Conservation (phyloP, 2,888 invertebrate genomes). For the Cephalotes varians region DNA sequence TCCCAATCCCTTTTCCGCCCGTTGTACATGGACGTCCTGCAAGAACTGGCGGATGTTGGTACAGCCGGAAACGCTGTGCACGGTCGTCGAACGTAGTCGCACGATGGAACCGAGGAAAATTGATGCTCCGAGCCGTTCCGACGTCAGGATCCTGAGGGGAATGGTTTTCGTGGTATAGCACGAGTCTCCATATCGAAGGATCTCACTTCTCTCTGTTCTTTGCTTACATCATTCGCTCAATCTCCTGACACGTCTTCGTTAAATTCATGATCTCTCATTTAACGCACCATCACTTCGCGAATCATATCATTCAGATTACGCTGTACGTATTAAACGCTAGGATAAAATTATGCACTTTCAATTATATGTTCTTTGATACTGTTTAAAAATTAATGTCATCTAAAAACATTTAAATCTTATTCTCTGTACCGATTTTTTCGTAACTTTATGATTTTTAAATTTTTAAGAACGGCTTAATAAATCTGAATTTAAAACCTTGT, state of each 20-base stretch:
- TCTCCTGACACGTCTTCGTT: constrained; percentile 35
- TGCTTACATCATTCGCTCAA: constrained; percentile 25
- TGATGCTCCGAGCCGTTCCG: constrained; percentile 69
- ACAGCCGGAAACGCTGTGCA: constrained; percentile 67
- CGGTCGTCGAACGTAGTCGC: constrained; percentile 70
- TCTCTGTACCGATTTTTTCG: background rate
- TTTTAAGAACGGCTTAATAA: background rate
- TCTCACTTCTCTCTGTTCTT: constrained; percentile 44
- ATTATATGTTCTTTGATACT: background rate
- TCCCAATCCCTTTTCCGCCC: constrained; percentile 70
- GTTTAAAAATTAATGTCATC: background rate
- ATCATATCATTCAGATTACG: constrained; percentile 63
- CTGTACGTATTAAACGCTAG: background rate
- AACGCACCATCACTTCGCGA: constrained; percentile 13
- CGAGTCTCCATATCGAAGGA: constrained; percentile 37
- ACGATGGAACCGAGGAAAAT: constrained; percentile 69
- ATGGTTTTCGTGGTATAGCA: constrained; percentile 46
- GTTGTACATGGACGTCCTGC: constrained; percentile 67
- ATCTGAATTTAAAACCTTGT: constrained; percentile 6
- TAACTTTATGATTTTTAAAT: constrained; percentile 4
- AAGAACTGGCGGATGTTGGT: constrained; percentile 68
- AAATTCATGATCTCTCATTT: constrained; percentile 36
- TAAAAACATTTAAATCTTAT: background rate
- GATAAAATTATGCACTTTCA: background rate
- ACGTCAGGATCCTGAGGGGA: constrained; percentile 61